Evolutionary conservation across 2,888 invertebrate species (phyloP), one percentile per base, ranked within the genome.

Genomic region (Dasysyrphus albostriatus): DNA sequence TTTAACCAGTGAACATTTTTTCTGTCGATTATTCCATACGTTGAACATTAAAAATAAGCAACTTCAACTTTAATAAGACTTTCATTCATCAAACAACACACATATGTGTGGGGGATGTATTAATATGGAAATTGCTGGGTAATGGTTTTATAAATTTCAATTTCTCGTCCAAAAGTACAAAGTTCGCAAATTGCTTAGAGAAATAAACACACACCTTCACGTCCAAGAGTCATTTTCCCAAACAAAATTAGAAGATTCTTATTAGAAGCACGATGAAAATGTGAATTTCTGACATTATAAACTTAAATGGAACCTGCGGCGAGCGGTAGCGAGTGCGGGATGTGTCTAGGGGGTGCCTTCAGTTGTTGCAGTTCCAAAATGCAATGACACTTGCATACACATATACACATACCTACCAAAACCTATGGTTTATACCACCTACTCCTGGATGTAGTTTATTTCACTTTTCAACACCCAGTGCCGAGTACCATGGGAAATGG

Each of bases 401-500:
- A 12, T 12, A 37, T 14, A 24, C 24, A 1, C 24, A 1, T 24
- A 2, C 24, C 24, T 24, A 24, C 2, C 24, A 2, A 24, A 3
- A 24, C 24, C 14, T 6, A 34, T 37, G n/a, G 70, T 16, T 6
- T 44, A 14, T 19, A 19, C n/a, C n/a, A n/a, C n/a, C n/a, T 24
- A 24, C 24, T 39, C 14, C 58, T 51, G 32, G 42, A 70, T 72
- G 65, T 80, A 80, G 75, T 84, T 80, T 49, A 61, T 61, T 42
- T 72, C 58, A 47, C 70, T 75, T 65, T 49, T 65, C 44, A 42
- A 63, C 80, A 84, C 16, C 8, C 47, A 42, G 39, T 79, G 7
- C 1, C 4, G 42, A 12, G 5, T 14, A 32, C 58, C 42, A 42
- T 12, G 63, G 42, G 29, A 42, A 80, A 51, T 58, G 59, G 24